A percentile compares a stretch with the other conserved stretches of the same genome.
Conservation (phyloP, 2,888 invertebrate species). For the Agrochola macilenta region DNA sequence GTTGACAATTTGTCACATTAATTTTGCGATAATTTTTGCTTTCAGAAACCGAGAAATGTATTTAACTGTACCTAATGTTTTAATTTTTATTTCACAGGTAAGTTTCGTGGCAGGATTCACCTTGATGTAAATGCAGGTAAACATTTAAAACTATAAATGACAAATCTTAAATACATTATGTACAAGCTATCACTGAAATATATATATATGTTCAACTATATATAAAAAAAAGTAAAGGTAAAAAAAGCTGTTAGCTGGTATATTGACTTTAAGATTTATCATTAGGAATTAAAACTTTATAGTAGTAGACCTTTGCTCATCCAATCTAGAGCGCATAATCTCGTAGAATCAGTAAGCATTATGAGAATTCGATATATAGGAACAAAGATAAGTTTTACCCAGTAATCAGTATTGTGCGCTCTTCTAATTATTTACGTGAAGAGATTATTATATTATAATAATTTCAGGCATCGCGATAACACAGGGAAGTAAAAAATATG, state of each 20-base stretch:
- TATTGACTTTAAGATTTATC: background rate
- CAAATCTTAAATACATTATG: too few species aligned
- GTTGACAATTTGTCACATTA: background rate
- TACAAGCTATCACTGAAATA: too few species aligned
- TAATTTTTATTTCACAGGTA: slow-evolving; percentile 55
- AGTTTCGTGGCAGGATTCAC: slow-evolving; percentile 51
- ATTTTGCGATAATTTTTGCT: background rate
- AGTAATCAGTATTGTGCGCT: too few species aligned
- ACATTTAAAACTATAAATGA: background rate
- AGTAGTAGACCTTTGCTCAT: too few species aligned
- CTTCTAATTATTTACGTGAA: too few species aligned
- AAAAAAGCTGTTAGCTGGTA: background rate
- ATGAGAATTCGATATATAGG: background rate
- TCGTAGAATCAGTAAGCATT: background rate
- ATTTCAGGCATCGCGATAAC: background rate
- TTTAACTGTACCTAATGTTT: slow-evolving; percentile 1
- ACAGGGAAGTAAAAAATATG: background rate
- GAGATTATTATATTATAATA: too few species aligned
- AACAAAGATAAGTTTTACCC: too few species aligned
- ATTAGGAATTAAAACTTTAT: background rate
- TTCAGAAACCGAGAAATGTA: background rate
- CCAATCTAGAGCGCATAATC: too few species aligned
- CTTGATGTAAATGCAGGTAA: slow-evolving; percentile 46
- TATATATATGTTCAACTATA: too few species aligned
- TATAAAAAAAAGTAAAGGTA: too few species aligned